Base-by-base conservation (phyloP, 2,888 invertebrate genomes). In the Eilema caniola region DNA sequence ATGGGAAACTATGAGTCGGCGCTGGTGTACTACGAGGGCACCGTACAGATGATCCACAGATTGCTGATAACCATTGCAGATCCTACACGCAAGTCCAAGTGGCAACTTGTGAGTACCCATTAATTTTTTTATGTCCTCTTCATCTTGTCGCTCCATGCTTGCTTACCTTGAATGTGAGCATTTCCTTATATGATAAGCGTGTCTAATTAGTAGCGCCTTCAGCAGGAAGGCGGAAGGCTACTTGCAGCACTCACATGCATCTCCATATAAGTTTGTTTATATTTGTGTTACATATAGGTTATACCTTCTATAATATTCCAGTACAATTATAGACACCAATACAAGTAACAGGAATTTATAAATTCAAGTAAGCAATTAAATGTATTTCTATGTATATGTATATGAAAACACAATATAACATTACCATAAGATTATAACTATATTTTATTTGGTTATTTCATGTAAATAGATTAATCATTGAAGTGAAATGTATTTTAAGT, bases 1-100 rank as follows among this genome's bases (percentile, higher is more conserved):
- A 97, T 98, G 89, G 99, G 99, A 28, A 98, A 99, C 93, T 99
- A 99, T 90, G 99, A 99, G 88, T 98, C 98, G 77, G 98, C 99
- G 31, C 96, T 97, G 80, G 98, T 99, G 72, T 99, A 99, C 93
- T 99, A 99, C 90, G 98, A 99, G 91, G 98, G 98, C 67, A 98
- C 98, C 14, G 96, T 99, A 72, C 98, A 98, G 90, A 98, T 99
- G 96, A 97, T 99, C 84, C 98, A 98, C 85, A 96, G 98, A 85
- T 96, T 99, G 73, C 96, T 99, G 62, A 96, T 96, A 41, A 97
- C 97, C 67, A 98, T 98, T 75, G 96, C 96, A 20, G 98, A 98
- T 91, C 97, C 97, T 56, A 96, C 97, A 72, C 96, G 98, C 76
- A 98, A 98, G 92, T 97, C 97, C 73, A 98, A 98, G 94, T 99